These are phyloP conservation scores for Drosophila antonietae DNA, from an alignment of 2,888 invertebrate species.

Conservation along the genomic window DNA sequence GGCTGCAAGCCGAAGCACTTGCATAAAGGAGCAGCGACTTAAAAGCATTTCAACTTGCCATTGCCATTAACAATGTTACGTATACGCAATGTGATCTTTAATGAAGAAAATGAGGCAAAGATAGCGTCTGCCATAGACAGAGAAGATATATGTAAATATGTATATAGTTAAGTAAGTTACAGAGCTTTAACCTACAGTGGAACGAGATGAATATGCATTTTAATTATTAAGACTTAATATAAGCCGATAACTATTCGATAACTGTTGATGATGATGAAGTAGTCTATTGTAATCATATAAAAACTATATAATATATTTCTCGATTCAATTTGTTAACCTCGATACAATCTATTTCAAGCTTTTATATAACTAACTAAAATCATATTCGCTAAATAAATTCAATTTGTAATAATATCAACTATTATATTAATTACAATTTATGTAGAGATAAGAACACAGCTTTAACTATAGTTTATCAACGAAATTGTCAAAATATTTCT, in stretches of 20 bases:
- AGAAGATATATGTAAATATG: not conserved
- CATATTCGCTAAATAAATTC: not conserved
- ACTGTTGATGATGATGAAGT: too few relatives aligned
- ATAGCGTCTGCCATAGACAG: slow-evolving; percentile 1
- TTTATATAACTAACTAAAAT: not conserved
- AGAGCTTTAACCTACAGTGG: too few relatives aligned
- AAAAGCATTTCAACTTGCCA: slow-evolving; percentile 39
- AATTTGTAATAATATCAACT: too few relatives aligned
- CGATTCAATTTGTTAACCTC: too few relatives aligned
- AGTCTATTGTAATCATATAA: too few relatives aligned
- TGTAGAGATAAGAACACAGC: not conserved
- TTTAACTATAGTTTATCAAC: slow-evolving; percentile 13
- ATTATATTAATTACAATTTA: not conserved
- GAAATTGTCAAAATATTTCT: not conserved
- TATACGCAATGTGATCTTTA: slow-evolving; percentile 36
- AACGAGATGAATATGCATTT: too few relatives aligned
- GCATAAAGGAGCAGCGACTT: slow-evolving; percentile 27
- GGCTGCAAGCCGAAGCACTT: slow-evolving; percentile 3
- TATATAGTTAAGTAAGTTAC: too few relatives aligned
- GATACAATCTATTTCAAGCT: not conserved
- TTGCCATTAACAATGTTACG: slow-evolving; percentile 44
- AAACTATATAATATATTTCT: too few relatives aligned
- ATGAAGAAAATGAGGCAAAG: slow-evolving; percentile 25
- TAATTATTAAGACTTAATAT: too few relatives aligned
- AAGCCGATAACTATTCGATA: too few relatives aligned